Conservation (phyloP, 2,888 invertebrate species). For the Helleia helle region DNA sequence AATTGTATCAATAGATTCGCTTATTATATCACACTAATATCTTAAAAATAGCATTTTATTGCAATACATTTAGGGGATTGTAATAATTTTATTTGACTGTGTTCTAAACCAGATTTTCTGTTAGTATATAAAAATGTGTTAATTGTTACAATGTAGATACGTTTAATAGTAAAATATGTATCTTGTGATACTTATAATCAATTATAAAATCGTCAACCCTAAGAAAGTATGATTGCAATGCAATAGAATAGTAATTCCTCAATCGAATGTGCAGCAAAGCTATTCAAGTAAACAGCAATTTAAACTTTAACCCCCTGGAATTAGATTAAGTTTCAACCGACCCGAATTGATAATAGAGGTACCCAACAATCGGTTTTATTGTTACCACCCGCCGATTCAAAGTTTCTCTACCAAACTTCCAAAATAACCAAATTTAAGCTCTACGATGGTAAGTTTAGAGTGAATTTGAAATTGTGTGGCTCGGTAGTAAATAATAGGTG, state of each 20-base stretch:
- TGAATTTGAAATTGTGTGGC: slow-evolving; percentile 25
- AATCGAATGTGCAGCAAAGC: slow-evolving; percentile 40
- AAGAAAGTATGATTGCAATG: slow-evolving; percentile 44
- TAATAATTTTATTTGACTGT: no score
- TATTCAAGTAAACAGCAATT: slow-evolving; percentile 19
- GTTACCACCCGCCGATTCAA: slow-evolving; percentile 65
- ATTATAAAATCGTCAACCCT: neutral
- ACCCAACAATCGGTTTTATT: slow-evolving; percentile 60
- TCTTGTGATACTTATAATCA: no score
- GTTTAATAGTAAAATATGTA: no score
- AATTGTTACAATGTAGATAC: no score
- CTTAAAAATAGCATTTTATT: no score
- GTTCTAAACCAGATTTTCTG: no score
- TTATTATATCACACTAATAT: no score
- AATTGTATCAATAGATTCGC: no score
- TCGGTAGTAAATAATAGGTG: slow-evolving; percentile 45
- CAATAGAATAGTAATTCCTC: slow-evolving; percentile 58
- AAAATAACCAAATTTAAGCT: slow-evolving; percentile 17
- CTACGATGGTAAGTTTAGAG: slow-evolving; percentile 15
- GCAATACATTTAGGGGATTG: no score
- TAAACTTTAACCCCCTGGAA: slow-evolving; percentile 23
- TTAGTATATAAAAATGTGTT: no score
- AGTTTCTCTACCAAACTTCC: slow-evolving; percentile 33
- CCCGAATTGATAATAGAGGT: slow-evolving; percentile 35
- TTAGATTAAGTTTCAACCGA: slow-evolving; percentile 31